Conservation (phyloP, 2,888 invertebrate genomes). For the Machimus atricapillus region DNA sequence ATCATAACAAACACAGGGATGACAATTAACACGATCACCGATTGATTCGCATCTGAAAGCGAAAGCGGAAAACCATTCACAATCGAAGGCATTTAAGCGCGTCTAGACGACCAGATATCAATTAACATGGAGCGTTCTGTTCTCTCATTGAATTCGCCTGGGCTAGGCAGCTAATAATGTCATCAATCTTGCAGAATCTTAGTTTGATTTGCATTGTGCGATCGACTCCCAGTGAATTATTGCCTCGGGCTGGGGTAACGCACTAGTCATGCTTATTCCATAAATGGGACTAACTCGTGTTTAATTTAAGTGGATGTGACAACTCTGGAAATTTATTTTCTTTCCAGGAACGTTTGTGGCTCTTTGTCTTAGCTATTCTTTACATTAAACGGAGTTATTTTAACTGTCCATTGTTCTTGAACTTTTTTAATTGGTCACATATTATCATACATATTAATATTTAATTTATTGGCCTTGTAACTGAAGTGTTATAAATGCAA, state of each 20-base stretch:
- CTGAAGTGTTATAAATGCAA: too few species aligned
- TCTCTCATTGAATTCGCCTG: not conserved
- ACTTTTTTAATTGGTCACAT: not conserved
- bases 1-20: not conserved
- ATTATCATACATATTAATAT: too few species aligned
- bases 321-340: slow-evolving; percentile 5
- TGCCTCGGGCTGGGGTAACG: not conserved
- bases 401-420: slow-evolving; percentile 12
- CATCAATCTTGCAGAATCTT: slow-evolving; percentile 22
- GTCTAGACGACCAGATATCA: slow-evolving; percentile 28
- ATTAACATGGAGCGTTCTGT: not conserved
- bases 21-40: not conserved
- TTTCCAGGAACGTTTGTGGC: not conserved
- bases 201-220: slow-evolving; percentile 15
- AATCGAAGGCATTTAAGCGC: slow-evolving; percentile 21
- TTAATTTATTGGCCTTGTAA: too few species aligned
- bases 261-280: not conserved
- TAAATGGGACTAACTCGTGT: slow-evolving; percentile 29
- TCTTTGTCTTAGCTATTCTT: not conserved
- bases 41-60: not conserved
- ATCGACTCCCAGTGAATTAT: slow-evolving; percentile 7
- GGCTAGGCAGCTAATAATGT: slow-evolving; percentile 20
- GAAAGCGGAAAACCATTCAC: not conserved
- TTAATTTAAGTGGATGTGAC: slow-evolving; percentile 2
- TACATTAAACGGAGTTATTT: not conserved